Evolutionary conservation across 2,888 invertebrate genomes (phyloP).

Genomic region (Herminia tarsipennalis): DNA sequence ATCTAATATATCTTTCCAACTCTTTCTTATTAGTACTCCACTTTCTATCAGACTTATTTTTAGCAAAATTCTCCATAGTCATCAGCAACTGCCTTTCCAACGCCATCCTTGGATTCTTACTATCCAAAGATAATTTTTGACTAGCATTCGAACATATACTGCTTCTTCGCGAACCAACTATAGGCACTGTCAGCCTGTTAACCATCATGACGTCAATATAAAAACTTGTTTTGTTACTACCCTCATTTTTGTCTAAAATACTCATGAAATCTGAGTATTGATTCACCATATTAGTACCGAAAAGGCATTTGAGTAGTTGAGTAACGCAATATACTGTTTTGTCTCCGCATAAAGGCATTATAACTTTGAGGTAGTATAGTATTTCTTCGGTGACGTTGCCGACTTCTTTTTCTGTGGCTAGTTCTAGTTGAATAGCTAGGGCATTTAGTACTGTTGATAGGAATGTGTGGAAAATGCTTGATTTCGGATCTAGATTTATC

Average conservation of each 20-base stretch:
- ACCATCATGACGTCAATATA: constrained; percentile 68
- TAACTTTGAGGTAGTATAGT: constrained; percentile 89
- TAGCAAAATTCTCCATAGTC: constrained; percentile 76
- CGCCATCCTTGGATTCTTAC: constrained; percentile 67
- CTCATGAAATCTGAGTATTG: constrained; percentile 74
- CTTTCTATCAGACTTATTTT: constrained; percentile 76
- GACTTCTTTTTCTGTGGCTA: constrained; percentile 89
- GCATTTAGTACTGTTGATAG: constrained; percentile 87
- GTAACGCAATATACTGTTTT: constrained; percentile 91
- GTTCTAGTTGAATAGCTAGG: constrained; percentile 89
- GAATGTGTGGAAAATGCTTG: constrained; percentile 90
- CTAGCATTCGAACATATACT: constrained; percentile 67
- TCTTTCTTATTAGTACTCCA: constrained; percentile 82
- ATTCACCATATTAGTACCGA: constrained; percentile 89
- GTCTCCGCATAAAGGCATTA: constrained; percentile 89
- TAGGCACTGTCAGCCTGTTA: constrained; percentile 45
- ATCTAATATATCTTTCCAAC: constrained; percentile 92
- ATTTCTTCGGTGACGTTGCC: constrained; percentile 92
- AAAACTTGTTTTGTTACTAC: constrained; percentile 47
- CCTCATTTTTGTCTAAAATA: constrained; percentile 53
- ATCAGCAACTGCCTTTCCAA: constrained; percentile 69
- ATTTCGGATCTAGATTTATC: constrained; percentile 91
- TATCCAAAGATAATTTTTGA: constrained; percentile 65
- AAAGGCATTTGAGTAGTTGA: constrained; percentile 91
- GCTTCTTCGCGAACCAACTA: constrained; percentile 58